Conservation (phyloP, 2,888 invertebrate genomes). For the Nomada ferruginata region DNA sequence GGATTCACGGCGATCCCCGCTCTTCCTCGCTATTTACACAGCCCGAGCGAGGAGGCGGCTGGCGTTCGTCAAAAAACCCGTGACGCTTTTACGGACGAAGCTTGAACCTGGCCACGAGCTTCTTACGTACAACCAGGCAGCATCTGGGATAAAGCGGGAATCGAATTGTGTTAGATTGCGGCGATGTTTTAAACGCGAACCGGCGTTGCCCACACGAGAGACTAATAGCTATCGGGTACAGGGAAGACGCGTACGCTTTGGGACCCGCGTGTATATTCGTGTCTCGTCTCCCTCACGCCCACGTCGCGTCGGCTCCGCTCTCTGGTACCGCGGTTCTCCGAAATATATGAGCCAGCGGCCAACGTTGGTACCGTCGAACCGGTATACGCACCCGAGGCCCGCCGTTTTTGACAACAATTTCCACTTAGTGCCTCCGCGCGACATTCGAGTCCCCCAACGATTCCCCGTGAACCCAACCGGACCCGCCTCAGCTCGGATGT, state of each 20-base stretch:
- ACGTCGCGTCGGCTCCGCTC: constrained; percentile 70
- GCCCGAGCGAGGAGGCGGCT: constrained; percentile 37
- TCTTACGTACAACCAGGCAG: neutral
- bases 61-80: constrained; percentile 66
- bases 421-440: constrained; percentile 82
- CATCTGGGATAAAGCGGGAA: neutral
- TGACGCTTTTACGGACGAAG: constrained; percentile 68
- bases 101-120: neutral
- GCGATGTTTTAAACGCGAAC: constrained; percentile 16
- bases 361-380: constrained; percentile 71
- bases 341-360: constrained; percentile 81
- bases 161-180: neutral
- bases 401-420: constrained; percentile 83
- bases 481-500: constrained; percentile 55
- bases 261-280: constrained; percentile 30
- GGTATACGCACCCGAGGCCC: constrained; percentile 74
- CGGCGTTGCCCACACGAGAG: constrained; percentile 28
- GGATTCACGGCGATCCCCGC: constrained; percentile 15
- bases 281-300: constrained; percentile 70
- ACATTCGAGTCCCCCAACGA: constrained; percentile 71
- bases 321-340: constrained; percentile 61
- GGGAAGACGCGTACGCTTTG: constrained; percentile 38
- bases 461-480: constrained; percentile 26
- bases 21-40: constrained; percentile 50
- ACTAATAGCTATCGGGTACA: constrained; percentile 52